These are phyloP conservation scores for Brachypalpus laphriformis DNA, from an alignment of 2,888 invertebrate species.

Conservation along the genomic window DNA sequence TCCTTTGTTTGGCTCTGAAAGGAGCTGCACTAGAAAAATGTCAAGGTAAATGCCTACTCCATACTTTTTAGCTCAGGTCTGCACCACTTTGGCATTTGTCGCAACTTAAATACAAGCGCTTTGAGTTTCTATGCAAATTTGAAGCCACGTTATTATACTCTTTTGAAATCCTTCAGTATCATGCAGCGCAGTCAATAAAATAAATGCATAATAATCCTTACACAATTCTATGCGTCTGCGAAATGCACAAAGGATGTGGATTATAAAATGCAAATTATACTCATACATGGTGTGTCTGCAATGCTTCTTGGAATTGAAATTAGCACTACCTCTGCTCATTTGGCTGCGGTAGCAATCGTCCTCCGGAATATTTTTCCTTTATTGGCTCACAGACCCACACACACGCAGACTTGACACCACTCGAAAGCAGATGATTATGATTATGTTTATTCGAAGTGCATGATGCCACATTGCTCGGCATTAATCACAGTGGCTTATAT, in stretches of 20 bases:
- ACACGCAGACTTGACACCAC: constrained; percentile 12
- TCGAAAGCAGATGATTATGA: constrained; percentile 55
- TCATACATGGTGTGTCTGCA: constrained; percentile 3
- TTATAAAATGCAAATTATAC: constrained; percentile 48
- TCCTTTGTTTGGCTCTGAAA: no score
- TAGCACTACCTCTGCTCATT: constrained; percentile 27
- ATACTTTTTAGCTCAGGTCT: no score
- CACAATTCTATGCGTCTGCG: constrained; percentile 35
- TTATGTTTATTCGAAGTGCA: constrained; percentile 63
- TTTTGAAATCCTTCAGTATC: no score
- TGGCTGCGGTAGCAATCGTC: constrained; percentile 18
- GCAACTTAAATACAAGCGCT: no score
- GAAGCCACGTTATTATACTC: no score
- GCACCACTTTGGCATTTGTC: no score
- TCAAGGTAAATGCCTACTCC: no score
- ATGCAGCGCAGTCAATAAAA: background rate
- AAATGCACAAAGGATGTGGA: constrained; percentile 33
- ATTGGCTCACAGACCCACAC: background rate
- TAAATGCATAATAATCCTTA: constrained; percentile 45
- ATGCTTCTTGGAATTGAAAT: constrained; percentile 17
- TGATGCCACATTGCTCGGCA: constrained; percentile 54
- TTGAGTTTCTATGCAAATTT: no score
- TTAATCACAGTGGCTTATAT: constrained; percentile 61
- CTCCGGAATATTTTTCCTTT: background rate
- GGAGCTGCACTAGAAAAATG: no score